Conservation (phyloP, 2,888 invertebrate species). For the Zygaena filipendulae region DNA sequence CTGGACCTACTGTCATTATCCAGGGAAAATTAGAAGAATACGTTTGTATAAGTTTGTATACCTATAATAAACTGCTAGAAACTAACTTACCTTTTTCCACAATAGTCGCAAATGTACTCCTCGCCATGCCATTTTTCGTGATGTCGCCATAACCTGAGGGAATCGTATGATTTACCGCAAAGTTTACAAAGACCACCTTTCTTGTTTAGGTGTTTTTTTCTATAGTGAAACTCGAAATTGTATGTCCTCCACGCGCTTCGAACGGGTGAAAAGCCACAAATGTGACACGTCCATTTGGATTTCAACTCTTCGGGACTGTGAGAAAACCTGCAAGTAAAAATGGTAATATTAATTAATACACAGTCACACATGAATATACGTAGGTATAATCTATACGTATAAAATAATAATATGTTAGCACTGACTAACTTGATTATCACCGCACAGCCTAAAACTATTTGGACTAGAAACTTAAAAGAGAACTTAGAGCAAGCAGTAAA, state of each 20-base stretch:
- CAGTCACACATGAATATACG: too few relatives aligned
- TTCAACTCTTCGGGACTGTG: conserved; percentile 17
- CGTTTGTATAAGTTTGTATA: too few relatives aligned
- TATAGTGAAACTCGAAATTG: conserved; percentile 39
- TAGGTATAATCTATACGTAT: too few relatives aligned
- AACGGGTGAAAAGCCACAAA: conserved; percentile 26
- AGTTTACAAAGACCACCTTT: conserved; percentile 29
- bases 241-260: conserved; percentile 10
- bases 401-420: too few relatives aligned
- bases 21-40: too few relatives aligned
- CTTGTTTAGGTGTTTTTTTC: conserved; percentile 31
- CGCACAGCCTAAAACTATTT: conserved; percentile 6
- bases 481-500: too few relatives aligned
- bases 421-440: not conserved
- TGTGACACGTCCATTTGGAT: conserved; percentile 23
- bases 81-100: conserved; percentile 29
- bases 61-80: not conserved
- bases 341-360: too few relatives aligned
- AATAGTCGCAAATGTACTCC: conserved; percentile 34
- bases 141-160: conserved; percentile 23
- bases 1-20: too few relatives aligned
- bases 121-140: conserved; percentile 23
- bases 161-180: conserved; percentile 24
- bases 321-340: conserved; percentile 3
- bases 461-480: too few relatives aligned